Base-by-base conservation (phyloP, 1,140 invertebrate genomes). In the Ephestia elutella region DNA sequence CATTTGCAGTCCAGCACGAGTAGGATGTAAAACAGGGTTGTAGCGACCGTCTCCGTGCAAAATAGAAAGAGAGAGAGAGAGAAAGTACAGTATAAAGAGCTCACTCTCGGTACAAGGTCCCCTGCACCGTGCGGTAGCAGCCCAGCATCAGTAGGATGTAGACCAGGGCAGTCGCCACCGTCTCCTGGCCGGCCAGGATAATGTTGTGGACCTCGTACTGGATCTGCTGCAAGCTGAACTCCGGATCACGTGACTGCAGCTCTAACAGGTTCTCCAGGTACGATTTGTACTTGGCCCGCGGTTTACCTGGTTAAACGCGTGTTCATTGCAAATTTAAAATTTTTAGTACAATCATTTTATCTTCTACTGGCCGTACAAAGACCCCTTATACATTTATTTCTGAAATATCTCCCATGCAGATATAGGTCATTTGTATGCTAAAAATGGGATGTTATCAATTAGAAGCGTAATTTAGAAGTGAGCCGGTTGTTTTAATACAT, bases 251-350 rank as follows among this genome's bases (percentile, higher is more conserved):
- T 44, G 70, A 68, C 5, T 62, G 60, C 5, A 80, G 13, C 8
- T 83, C 79, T 49, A 83, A 21, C 5, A 86, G 59, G n/a, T 77
- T 63, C 21, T 86, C 82, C n/a, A 81, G 50, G 48, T 74, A 77
- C 0, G 78, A 54, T 44, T 71, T 75, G 61, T 78, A 75, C 44
- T 59, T 71, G 2, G 32, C 18, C 25, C 54, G 44, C 1, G 0
- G 17, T 13, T 28, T 18, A 19, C 60, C 65, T 70, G 62, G 32
- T 11, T 54, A 28, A 35, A n/a, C n/a, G n/a, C n/a, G n/a, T n/a
- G n/a, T n/a, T n/a, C n/a, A n/a, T n/a, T n/a, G n/a, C n/a, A n/a
- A n/a, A 25, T 25, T 25, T 25, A 25, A 25, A 3, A 25, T 25
- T n/a, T n/a, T n/a, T n/a, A n/a, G n/a, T n/a, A n/a, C n/a, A n/a